phyloP scores from a whole-genome alignment of 1,140 invertebrate genomes.

The Coenobita brevimanus region DNA sequence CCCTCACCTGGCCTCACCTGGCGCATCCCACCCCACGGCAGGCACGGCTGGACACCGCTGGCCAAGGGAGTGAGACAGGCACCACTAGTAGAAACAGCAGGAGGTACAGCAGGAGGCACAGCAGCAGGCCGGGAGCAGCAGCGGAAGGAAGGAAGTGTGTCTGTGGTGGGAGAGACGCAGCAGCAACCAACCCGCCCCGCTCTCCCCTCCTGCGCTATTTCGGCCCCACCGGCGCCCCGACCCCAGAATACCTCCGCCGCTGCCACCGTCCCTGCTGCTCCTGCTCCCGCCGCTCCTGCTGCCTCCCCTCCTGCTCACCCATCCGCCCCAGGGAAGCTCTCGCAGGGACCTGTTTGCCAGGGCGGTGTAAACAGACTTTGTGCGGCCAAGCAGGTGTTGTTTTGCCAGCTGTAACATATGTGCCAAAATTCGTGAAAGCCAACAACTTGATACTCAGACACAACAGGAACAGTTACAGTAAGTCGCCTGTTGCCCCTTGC shows the following conservation, averaged over 20 bases:
- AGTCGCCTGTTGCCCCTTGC: too few relatives aligned
- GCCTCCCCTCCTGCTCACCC: not conserved
- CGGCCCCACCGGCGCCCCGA: constrained; percentile 3
- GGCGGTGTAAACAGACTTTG: too few relatives aligned
- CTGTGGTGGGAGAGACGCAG: not conserved
- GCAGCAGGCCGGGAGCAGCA: not conserved
- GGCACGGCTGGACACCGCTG: not conserved
- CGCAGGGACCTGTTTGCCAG: too few relatives aligned
- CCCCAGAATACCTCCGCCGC: not conserved
- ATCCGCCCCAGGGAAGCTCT: not conserved
- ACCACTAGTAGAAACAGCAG: too few relatives aligned
- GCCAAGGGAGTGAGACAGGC: not conserved
- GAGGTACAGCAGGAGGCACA: too few relatives aligned
- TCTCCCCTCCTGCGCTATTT: not conserved
- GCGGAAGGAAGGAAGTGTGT: not conserved
- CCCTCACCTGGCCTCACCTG: not conserved
- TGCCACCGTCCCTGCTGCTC: not conserved
- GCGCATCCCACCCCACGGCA: not conserved
- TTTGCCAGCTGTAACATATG: too few relatives aligned
- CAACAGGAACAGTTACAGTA: too few relatives aligned
- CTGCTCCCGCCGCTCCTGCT: not conserved
- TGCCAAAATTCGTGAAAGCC: too few relatives aligned
- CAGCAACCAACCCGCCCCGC: not conserved
- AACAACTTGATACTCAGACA: too few relatives aligned
- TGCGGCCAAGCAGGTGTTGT: too few relatives aligned